Percentiles rank a stretch among this genome's conserved stretches.
Evolutionary conservation across 2,888 invertebrate genomes (phyloP).

Genomic region (Euspilapteryx auroguttella): DNA sequence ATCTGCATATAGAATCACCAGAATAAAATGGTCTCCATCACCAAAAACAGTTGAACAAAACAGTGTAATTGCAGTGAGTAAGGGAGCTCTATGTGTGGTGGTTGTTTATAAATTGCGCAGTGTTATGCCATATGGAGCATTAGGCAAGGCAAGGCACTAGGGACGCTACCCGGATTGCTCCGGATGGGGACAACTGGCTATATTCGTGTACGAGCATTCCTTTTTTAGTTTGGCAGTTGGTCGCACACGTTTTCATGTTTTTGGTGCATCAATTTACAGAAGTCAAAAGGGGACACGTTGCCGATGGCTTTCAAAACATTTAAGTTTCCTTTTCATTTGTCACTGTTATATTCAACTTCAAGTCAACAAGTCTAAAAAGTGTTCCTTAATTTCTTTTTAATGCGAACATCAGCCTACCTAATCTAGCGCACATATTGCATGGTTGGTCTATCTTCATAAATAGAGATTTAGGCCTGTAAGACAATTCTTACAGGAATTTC

Average conservation of each 20-base stretch:
- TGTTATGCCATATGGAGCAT: slow-evolving; percentile 56
- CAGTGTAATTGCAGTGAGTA: slow-evolving; percentile 2
- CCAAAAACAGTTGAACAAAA: slow-evolving; percentile 4
- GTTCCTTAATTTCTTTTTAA: neutral
- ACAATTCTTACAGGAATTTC: too few relatives aligned
- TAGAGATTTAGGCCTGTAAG: too few relatives aligned
- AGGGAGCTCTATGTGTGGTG: slow-evolving; percentile 17
- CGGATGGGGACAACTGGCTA: slow-evolving; percentile 49
- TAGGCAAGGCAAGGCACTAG: slow-evolving; percentile 42
- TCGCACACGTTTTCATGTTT: neutral
- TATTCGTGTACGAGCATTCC: slow-evolving; percentile 28
- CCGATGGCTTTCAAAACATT: too few relatives aligned
- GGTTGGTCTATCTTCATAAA: too few relatives aligned
- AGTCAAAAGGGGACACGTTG: too few relatives aligned
- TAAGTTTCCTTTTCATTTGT: too few relatives aligned
- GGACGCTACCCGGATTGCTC: slow-evolving; percentile 33
- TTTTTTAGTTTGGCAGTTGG: slow-evolving; percentile 8
- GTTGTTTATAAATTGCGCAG: slow-evolving; percentile 35
- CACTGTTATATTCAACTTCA: neutral
- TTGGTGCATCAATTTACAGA: neutral
- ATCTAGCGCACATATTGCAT: too few relatives aligned
- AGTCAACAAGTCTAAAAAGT: too few relatives aligned
- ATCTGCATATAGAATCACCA: slow-evolving; percentile 27
- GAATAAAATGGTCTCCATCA: slow-evolving; percentile 14
- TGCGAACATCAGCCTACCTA: too few relatives aligned